A percentile compares a stretch with the other conserved stretches of the same genome.
Evolutionary conservation across 2,888 invertebrate genomes (phyloP).

Genomic region (Meganola albula): DNA sequence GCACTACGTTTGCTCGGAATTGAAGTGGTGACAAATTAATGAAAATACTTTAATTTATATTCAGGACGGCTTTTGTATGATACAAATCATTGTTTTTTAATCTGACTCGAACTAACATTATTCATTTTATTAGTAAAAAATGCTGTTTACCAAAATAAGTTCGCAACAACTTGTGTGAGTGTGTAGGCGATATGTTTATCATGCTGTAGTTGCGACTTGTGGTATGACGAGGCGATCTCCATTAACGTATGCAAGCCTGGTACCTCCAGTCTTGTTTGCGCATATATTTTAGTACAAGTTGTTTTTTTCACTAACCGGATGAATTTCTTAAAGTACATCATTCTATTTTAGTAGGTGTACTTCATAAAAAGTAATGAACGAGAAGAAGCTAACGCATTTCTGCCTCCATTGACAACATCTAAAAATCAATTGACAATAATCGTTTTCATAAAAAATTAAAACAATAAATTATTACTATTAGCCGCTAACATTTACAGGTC

Average conservation of each 20-base stretch:
- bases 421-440: too few relatives aligned
- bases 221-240: constrained; percentile 49
- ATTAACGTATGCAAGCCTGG: constrained; percentile 58
- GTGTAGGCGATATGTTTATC: constrained; percentile 53
- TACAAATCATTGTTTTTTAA: constrained; percentile 24
- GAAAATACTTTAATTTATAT: constrained; percentile 36
- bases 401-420: too few relatives aligned
- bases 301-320: constrained; percentile 56
- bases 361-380: too few relatives aligned
- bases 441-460: too few relatives aligned
- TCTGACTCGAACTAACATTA: too few relatives aligned
- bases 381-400: too few relatives aligned
- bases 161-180: constrained; percentile 55
- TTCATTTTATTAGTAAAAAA: too few relatives aligned
- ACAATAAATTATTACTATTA: too few relatives aligned
- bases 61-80: constrained; percentile 29
- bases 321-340: too few relatives aligned
- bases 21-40: constrained; percentile 40
- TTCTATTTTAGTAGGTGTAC: too few relatives aligned
- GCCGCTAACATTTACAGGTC: too few relatives aligned
- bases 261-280: constrained; percentile 67
- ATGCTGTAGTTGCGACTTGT: constrained; percentile 44
- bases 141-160: too few relatives aligned
- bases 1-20: constrained; percentile 34
- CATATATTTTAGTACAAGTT: constrained; percentile 71